Conservation (phyloP, 2,797 vertebrate genomes). For the Todus mexicanus region DNA sequence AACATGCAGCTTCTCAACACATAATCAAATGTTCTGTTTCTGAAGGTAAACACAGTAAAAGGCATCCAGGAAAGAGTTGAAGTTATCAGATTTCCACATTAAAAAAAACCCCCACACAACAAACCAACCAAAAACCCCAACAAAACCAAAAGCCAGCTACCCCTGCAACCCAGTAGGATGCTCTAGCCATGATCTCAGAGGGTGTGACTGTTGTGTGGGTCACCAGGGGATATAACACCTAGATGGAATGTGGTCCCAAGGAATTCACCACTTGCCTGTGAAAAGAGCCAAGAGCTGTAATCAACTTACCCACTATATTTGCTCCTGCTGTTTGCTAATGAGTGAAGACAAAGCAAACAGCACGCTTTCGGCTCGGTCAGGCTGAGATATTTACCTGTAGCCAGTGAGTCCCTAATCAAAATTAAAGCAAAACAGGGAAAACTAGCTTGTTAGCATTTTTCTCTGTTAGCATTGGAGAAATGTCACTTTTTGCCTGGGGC, state of each 20-base stretch:
- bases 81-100: neutral
- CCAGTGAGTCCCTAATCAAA: conserved; percentile 41
- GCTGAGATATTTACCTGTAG: conserved; percentile 51
- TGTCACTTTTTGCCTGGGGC: conserved; percentile 60
- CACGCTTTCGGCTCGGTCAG: conserved; percentile 12
- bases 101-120: neutral
- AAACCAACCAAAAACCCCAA: too few relatives aligned
- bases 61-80: neutral
- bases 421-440: conserved; percentile 49
- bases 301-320: neutral
- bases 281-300: conserved; percentile 45
- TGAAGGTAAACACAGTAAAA: conserved; percentile 11
- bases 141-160: neutral
- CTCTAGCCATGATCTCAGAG: neutral
- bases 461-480: conserved; percentile 37
- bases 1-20: neutral
- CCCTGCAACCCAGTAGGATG: neutral
- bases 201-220: neutral
- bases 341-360: conserved; percentile 47
- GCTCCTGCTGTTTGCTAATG: conserved; percentile 63
- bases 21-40: neutral
- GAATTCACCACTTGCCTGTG: conserved; percentile 13
- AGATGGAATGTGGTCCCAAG: neutral
- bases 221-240: conserved; percentile 3
- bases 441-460: conserved; percentile 62